Evolutionary conservation across 2,888 invertebrate species (phyloP).

Genomic region (Isotomurus palustris): DNA sequence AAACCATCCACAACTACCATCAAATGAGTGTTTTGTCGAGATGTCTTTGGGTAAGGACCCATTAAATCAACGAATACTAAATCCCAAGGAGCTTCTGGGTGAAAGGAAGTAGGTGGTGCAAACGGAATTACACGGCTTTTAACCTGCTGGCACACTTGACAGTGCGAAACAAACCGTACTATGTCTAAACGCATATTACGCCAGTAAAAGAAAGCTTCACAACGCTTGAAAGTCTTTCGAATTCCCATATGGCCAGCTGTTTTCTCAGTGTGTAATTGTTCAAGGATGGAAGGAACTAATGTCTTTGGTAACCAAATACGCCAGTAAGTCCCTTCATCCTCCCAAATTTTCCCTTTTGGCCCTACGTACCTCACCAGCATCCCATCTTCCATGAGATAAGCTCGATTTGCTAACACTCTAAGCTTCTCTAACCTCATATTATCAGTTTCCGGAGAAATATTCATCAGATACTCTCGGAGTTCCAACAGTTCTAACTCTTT

Average conservation of each 20-base stretch:
- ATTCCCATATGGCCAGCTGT: conserved; percentile 19
- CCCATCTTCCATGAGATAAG: background rate
- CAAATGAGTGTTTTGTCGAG: conserved; percentile 7
- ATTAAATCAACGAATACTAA: conserved; percentile 17
- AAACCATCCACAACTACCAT: conserved; percentile 20
- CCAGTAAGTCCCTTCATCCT: conserved; percentile 15
- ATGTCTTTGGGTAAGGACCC: conserved; percentile 19
- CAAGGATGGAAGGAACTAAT: background rate
- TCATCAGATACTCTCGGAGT: background rate
- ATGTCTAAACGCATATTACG: conserved; percentile 8
- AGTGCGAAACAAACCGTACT: conserved; percentile 8
- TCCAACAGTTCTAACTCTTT: conserved; percentile 1
- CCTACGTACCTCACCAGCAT: conserved; percentile 19
- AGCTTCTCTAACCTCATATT: background rate
- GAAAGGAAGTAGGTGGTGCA: conserved; percentile 7
- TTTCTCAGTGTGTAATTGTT: conserved; percentile 11
- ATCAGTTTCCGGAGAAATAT: background rate
- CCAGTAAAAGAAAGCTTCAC: conserved; percentile 18
- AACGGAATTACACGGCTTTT: conserved; percentile 12
- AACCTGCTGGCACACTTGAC: conserved; percentile 7
- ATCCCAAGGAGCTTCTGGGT: conserved; percentile 13
- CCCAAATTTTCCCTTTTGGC: conserved; percentile 19
- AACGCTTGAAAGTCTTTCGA: conserved; percentile 13
- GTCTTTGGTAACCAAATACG: conserved; percentile 17
- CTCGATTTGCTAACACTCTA: background rate